Evolutionary conservation across 2,888 invertebrate genomes (phyloP).

Genomic region (Drosophila mettleri): DNA sequence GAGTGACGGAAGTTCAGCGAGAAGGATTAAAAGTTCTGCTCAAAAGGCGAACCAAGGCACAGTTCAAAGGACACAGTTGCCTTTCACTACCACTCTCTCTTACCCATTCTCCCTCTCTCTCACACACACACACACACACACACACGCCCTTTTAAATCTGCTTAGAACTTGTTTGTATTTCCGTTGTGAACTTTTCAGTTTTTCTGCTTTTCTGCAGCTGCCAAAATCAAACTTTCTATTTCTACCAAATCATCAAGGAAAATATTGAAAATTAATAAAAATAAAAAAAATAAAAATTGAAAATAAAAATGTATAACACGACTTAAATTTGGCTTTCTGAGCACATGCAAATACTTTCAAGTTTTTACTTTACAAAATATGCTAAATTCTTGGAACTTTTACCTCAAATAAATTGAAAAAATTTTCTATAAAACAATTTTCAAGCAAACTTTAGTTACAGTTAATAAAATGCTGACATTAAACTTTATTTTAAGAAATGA

Average conservation of each 20-base stretch:
- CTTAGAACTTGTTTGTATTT: slow-evolving; percentile 4
- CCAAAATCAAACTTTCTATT: slow-evolving; percentile 30
- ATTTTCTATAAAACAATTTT: background rate
- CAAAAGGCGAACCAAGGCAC: slow-evolving; percentile 51
- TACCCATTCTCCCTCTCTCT: background rate
- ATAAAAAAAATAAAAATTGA: slow-evolving; percentile 7
- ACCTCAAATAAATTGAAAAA: background rate
- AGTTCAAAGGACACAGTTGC: slow-evolving; percentile 48
- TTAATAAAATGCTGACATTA: no score
- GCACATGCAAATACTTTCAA: background rate
- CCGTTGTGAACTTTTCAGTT: slow-evolving; percentile 4
- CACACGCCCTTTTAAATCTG: slow-evolving; percentile 34
- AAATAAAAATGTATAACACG: no score
- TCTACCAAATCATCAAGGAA: slow-evolving; percentile 18
- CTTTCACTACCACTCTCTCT: background rate
- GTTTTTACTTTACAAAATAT: no score
- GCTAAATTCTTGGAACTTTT: background rate
- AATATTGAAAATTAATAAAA: slow-evolving; percentile 24
- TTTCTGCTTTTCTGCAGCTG: slow-evolving; percentile 18
- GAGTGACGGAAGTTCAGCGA: slow-evolving; percentile 60
- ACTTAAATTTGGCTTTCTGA: no score
- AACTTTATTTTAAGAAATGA: no score
- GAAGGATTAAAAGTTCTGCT: slow-evolving; percentile 72
- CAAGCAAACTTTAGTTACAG: background rate
- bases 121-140: no score